Evolutionary conservation across 2,797 vertebrate species (phyloP).

Genomic region (Falco novaeseelandiae): DNA sequence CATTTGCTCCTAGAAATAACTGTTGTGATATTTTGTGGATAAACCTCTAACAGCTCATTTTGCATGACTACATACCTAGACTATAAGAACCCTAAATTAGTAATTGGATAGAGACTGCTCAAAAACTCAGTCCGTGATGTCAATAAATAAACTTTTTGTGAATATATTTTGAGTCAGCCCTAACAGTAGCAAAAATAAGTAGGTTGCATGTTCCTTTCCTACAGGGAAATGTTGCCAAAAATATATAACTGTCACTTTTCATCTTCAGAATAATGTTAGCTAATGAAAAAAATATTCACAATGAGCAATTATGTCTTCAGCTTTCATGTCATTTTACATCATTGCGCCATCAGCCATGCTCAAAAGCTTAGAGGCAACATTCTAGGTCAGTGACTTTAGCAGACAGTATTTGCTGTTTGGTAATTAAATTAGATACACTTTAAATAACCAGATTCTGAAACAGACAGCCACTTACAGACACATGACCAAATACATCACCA

Average conservation of each 20-base stretch:
- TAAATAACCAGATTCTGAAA: constrained; percentile 63
- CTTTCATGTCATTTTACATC: constrained; percentile 74
- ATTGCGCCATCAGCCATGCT: constrained; percentile 51
- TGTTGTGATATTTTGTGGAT: background rate
- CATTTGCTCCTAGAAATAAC: constrained; percentile 2
- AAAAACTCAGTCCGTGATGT: constrained; percentile 36
- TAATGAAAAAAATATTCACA: constrained; percentile 54
- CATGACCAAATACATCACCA: background rate
- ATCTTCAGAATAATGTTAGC: constrained; percentile 57
- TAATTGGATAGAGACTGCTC: constrained; percentile 7
- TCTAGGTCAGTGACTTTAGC: constrained; percentile 73
- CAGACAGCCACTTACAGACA: constrained; percentile 12
- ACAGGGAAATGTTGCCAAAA: constrained; percentile 60
- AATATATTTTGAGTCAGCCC: constrained; percentile 56
- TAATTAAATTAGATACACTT: constrained; percentile 72
- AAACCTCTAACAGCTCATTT: constrained; percentile 35
- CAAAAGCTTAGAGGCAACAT: constrained; percentile 67
- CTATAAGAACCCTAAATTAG: constrained; percentile 27
- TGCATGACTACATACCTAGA: background rate
- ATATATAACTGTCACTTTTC: constrained; percentile 68
- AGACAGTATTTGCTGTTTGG: constrained; percentile 55
- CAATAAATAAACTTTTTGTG: constrained; percentile 60
- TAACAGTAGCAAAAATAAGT: constrained; percentile 54
- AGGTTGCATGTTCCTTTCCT: constrained; percentile 64
- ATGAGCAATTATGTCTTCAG: constrained; percentile 72